Percentiles rank a stretch among this genome's conserved stretches.
phyloP scores from a whole-genome alignment of 2,888 invertebrate species.

The Thymelicus acteon region DNA sequence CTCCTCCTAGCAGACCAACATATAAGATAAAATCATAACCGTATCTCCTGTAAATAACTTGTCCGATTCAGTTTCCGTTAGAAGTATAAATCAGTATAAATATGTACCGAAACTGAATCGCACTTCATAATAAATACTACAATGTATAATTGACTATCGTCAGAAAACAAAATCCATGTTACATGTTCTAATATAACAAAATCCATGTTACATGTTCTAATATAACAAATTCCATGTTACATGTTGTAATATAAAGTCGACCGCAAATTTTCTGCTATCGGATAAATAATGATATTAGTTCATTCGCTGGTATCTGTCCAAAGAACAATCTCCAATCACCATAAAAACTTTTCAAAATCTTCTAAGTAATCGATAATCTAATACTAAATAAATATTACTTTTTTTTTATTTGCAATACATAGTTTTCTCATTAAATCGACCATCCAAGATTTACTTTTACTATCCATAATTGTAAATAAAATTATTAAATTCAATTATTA shows the following conservation, averaged over 20 bases:
- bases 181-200: slow-evolving; percentile 19
- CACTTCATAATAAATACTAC: slow-evolving; percentile 21
- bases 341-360: background rate
- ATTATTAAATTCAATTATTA: too few relatives aligned
- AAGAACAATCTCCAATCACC: background rate
- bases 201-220: slow-evolving; percentile 12
- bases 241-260: slow-evolving; percentile 2
- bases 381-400: too few relatives aligned
- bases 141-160: slow-evolving; percentile 34
- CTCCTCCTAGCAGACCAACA: slow-evolving; percentile 58
- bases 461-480: too few relatives aligned
- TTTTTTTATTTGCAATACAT: too few relatives aligned
- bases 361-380: too few relatives aligned
- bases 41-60: slow-evolving; percentile 49
- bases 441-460: too few relatives aligned
- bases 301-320: background rate
- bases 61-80: slow-evolving; percentile 54
- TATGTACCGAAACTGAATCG: slow-evolving; percentile 22
- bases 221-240: slow-evolving; percentile 18
- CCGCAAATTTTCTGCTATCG: slow-evolving; percentile 12
- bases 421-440: too few relatives aligned
- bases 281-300: background rate
- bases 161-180: slow-evolving; percentile 25
- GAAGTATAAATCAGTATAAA: slow-evolving; percentile 36
- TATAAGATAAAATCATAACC: slow-evolving; percentile 51